Conservation (phyloP, 2,113 vertebrate genomes). For the Neotoma lepida region DNA sequence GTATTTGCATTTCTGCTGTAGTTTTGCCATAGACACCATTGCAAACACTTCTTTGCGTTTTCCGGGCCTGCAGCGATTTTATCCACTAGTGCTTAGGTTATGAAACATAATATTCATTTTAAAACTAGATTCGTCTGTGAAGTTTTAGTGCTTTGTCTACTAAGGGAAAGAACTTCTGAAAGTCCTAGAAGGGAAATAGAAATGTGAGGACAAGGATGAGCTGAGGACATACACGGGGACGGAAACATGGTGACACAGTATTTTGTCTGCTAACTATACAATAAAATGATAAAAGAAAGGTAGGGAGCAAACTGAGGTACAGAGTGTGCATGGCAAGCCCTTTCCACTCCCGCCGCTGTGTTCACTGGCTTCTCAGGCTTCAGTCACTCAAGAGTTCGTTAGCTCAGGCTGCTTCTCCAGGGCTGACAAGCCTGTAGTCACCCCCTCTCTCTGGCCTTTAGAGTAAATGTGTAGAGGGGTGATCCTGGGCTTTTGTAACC, state of each 20-base stretch:
- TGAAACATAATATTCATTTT: slow-evolving; percentile 64
- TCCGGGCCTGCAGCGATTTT: slow-evolving; percentile 72
- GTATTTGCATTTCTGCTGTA: not conserved
- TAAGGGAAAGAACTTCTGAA: slow-evolving; percentile 57
- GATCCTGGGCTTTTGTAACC: not conserved
- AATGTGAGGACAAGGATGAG: no score
- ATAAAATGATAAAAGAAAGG: not conserved
- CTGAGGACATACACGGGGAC: not conserved
- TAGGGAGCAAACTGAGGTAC: not conserved
- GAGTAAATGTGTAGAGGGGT: not conserved
- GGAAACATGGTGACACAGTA: not conserved
- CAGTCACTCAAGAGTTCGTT: not conserved
- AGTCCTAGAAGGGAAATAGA: slow-evolving; percentile 30
- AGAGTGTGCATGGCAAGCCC: not conserved
- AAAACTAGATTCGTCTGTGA: slow-evolving; percentile 59
- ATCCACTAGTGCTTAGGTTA: slow-evolving; percentile 44
- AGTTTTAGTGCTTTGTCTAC: slow-evolving; percentile 23
- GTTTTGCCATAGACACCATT: slow-evolving; percentile 41
- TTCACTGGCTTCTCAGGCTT: not conserved
- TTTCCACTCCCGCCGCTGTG: not conserved
- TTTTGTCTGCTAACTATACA: not conserved
- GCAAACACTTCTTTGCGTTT: slow-evolving; percentile 60
- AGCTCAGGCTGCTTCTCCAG: not conserved
- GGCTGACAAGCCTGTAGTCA: not conserved
- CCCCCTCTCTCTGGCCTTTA: not conserved